Conservation (phyloP, 2,888 invertebrate genomes). For the Drosophila demipolita region DNA sequence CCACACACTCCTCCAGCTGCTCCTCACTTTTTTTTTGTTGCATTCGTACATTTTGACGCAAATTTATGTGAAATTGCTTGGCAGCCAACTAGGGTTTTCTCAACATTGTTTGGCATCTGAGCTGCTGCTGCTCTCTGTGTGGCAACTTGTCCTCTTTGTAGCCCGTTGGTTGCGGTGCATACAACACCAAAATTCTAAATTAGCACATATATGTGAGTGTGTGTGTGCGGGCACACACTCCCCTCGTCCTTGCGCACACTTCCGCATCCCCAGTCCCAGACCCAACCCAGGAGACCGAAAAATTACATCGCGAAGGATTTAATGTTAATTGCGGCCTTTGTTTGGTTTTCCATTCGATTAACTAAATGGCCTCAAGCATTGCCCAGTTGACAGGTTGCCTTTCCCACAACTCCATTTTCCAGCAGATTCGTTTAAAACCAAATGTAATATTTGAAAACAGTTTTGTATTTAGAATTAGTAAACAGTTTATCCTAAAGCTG, state of each 20-base stretch:
- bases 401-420: background rate
- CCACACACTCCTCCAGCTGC: slow-evolving; percentile 1
- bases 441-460: background rate
- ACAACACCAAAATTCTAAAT: slow-evolving; percentile 51
- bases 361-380: slow-evolving; percentile 52
- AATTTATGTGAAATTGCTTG: slow-evolving; percentile 74
- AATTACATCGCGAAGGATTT: slow-evolving; percentile 45
- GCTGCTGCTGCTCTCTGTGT: slow-evolving; percentile 1
- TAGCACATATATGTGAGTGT: slow-evolving; percentile 50
- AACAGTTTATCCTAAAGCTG: background rate
- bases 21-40: slow-evolving; percentile 38
- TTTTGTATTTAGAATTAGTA: background rate
- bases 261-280: background rate
- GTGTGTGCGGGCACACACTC: background rate
- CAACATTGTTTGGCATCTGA: slow-evolving; percentile 32
- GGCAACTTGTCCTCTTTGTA: background rate
- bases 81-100: slow-evolving; percentile 60
- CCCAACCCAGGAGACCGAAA: background rate
- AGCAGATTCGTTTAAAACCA: background rate
- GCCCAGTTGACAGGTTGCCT: background rate
- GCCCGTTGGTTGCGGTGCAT: slow-evolving; percentile 22
- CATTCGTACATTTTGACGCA: slow-evolving; percentile 65
- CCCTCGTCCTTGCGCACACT: background rate
- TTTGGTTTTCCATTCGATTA: slow-evolving; percentile 72
- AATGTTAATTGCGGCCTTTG: slow-evolving; percentile 68